Evolutionary conservation across 2,797 vertebrate genomes (phyloP).

Genomic region (Tamandua tetradactyla): DNA sequence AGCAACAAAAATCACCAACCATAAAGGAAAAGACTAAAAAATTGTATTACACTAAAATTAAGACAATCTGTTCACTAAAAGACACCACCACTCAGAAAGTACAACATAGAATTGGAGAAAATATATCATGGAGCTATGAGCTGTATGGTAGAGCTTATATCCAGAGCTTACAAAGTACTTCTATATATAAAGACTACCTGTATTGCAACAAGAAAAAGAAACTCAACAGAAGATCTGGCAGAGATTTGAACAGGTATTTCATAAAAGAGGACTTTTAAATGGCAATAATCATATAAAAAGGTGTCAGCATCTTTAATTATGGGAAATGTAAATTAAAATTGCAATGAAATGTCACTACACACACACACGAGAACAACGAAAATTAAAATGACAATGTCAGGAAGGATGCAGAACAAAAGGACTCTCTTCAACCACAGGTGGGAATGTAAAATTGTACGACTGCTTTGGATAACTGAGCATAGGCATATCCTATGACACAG

Average conservation of each 20-base stretch:
- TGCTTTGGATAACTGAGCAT: background rate
- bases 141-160: accelerated
- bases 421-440: accelerated
- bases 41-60: background rate
- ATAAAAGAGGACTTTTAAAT: background rate
- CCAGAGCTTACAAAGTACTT: background rate
- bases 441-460: background rate
- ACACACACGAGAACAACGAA: background rate
- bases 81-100: background rate
- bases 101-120: background rate
- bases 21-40: background rate
- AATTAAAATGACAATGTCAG: background rate
- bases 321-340: background rate
- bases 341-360: background rate
- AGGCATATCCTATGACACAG: too few relatives aligned
- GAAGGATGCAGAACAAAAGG: background rate
- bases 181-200: too few relatives aligned
- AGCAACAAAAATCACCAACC: too few relatives aligned
- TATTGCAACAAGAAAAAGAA: background rate
- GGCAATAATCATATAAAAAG: background rate
- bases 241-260: background rate
- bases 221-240: background rate
- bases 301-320: background rate
- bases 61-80: background rate
- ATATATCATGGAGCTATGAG: background rate